Conservation (phyloP, 2,113 vertebrate species). For the Pleuronectes platessa region DNA sequence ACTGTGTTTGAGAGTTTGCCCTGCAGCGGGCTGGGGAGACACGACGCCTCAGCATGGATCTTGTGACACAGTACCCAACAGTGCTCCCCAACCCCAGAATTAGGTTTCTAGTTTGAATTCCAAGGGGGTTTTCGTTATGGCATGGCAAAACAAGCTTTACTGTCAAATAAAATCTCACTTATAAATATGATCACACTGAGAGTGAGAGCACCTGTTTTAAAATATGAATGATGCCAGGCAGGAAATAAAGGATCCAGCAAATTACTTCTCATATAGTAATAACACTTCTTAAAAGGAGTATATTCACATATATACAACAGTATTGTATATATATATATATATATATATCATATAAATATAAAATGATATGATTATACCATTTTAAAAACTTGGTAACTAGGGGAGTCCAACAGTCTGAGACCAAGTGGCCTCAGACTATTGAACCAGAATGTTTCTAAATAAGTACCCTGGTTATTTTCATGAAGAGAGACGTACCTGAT, state of each 20-base stretch:
- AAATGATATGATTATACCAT: background rate
- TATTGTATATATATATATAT: no score
- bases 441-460: background rate
- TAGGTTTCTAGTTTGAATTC: constrained; percentile 60
- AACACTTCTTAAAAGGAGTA: background rate
- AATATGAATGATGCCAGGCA: background rate
- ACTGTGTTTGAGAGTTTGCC: constrained; percentile 61
- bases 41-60: constrained; percentile 37
- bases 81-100: constrained; percentile 41
- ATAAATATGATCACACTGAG: background rate
- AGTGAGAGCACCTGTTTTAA: constrained; percentile 22
- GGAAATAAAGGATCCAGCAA: background rate
- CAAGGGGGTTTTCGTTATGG: constrained; percentile 27
- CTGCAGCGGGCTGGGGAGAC: constrained; percentile 32
- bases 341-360: no score
- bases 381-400: background rate
- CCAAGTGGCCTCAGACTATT: background rate
- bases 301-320: background rate
- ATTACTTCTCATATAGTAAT: background rate
- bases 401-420: background rate
- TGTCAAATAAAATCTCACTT: constrained; percentile 52
- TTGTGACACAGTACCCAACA: constrained; percentile 66
- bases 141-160: constrained; percentile 5
- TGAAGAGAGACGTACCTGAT: constrained; percentile 63
- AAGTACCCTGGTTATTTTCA: background rate